Percentiles rank a stretch among this genome's conserved stretches.
phyloP scores from a whole-genome alignment of 2,797 vertebrate genomes.

The Acomys russatus region DNA sequence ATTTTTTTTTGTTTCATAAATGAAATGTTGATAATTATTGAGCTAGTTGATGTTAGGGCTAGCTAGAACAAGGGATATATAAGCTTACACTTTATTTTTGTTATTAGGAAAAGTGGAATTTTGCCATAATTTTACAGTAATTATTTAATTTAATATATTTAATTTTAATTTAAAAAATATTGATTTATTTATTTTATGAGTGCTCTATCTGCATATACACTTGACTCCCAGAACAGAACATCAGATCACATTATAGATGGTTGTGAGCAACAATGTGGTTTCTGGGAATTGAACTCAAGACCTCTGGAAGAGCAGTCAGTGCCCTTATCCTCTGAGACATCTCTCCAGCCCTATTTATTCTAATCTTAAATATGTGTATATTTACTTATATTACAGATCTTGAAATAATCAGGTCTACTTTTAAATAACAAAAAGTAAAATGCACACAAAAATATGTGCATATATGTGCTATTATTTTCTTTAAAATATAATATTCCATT shows the following conservation, averaged over 20 bases:
- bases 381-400: background rate
- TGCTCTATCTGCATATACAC: too few species aligned
- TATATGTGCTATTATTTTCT: background rate
- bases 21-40: background rate
- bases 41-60: background rate
- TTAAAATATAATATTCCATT: background rate
- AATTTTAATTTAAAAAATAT: too few species aligned
- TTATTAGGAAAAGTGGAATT: background rate
- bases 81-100: background rate
- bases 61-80: background rate
- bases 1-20: too few species aligned
- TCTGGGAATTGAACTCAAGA: too few species aligned
- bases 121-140: constrained; percentile 8
- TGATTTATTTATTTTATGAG: too few species aligned
- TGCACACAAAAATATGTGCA: background rate
- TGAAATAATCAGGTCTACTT: constrained; percentile 17
- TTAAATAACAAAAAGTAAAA: background rate
- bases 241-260: too few species aligned
- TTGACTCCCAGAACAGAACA: too few species aligned
- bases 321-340: too few species aligned
- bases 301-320: too few species aligned
- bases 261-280: too few species aligned
- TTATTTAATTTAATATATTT: too few species aligned
- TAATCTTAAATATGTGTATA: background rate
- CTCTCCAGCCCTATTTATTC: too few species aligned